Conservation (phyloP, 2,113 vertebrate species). For the Spea bombifrons region DNA sequence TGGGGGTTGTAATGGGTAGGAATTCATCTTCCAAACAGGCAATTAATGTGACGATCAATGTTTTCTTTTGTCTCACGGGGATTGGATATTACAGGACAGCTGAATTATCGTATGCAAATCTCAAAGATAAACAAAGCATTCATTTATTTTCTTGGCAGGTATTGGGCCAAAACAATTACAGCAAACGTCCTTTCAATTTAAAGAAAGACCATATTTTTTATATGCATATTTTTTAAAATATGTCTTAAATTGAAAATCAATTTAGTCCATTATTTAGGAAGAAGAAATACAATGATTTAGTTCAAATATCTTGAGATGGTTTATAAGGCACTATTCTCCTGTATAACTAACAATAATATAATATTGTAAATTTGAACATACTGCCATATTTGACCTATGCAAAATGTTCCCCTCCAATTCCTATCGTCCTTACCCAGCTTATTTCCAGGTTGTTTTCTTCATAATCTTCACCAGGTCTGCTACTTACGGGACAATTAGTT, state of each 20-base stretch:
- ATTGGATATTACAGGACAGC: constrained; percentile 5
- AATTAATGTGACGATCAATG: constrained; percentile 9
- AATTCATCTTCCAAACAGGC: not conserved
- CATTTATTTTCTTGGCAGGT: constrained; percentile 6
- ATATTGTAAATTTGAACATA: no score
- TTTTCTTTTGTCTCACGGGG: not conserved
- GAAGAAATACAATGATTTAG: not conserved
- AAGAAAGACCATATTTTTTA: constrained; percentile 12
- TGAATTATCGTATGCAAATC: constrained; percentile 25
- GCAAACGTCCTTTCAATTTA: not conserved
- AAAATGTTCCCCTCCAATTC: no score
- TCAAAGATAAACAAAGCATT: constrained; percentile 7
- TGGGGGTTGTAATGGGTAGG: not conserved
- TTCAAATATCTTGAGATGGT: no score
- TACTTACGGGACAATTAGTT: no score
- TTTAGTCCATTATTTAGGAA: not conserved
- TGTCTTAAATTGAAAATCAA: constrained; percentile 1
- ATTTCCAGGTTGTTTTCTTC: no score
- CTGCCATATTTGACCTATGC: no score
- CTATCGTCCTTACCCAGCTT: no score
- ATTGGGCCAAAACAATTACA: not conserved
- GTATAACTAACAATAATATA: no score
- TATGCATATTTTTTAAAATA: not conserved
- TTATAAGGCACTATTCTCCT: no score
- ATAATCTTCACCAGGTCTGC: no score